Evolutionary conservation across 2,113 vertebrate genomes (phyloP).

Genomic region (Lepisosteus osseus): DNA sequence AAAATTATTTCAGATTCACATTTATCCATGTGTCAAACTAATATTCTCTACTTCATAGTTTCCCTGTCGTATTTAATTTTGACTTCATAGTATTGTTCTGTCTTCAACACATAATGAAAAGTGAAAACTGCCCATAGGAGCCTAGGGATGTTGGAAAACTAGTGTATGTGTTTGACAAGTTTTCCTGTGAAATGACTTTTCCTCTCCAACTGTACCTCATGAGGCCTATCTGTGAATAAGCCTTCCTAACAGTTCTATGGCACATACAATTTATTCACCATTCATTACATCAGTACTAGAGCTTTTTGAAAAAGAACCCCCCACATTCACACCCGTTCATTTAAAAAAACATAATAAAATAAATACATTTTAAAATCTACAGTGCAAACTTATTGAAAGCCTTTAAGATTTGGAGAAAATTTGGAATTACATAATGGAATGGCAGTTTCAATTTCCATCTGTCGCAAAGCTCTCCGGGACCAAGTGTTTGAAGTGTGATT

Average conservation of each 20-base stretch:
- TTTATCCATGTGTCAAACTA: constrained; percentile 11
- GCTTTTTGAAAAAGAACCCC: neutral
- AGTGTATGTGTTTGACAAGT: neutral
- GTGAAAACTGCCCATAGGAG: neutral
- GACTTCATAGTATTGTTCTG: neutral
- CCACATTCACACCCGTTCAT: neutral
- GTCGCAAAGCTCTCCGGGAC: constrained; percentile 13
- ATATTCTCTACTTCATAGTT: constrained; percentile 8
- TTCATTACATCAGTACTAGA: neutral
- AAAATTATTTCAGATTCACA: constrained; percentile 9
- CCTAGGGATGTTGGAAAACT: neutral
- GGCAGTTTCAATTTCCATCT: constrained; percentile 15
- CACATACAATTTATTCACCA: too few relatives aligned
- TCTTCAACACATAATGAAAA: constrained; percentile 20
- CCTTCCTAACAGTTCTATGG: too few relatives aligned
- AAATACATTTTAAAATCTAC: neutral
- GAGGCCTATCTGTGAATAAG: too few relatives aligned
- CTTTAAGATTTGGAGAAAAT: neutral
- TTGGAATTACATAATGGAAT: constrained; percentile 10
- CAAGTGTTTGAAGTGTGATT: constrained; percentile 21
- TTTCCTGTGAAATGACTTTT: neutral
- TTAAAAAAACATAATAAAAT: neutral
- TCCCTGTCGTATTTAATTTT: constrained; percentile 21
- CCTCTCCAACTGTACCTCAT: too few relatives aligned
- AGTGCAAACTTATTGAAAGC: neutral